Evolutionary conservation across 30 jellyfish, hydroid and myxozoan species (phyloP), one percentile per base, ranked within the genome.

Genomic region (Aurelia aurita): DNA sequence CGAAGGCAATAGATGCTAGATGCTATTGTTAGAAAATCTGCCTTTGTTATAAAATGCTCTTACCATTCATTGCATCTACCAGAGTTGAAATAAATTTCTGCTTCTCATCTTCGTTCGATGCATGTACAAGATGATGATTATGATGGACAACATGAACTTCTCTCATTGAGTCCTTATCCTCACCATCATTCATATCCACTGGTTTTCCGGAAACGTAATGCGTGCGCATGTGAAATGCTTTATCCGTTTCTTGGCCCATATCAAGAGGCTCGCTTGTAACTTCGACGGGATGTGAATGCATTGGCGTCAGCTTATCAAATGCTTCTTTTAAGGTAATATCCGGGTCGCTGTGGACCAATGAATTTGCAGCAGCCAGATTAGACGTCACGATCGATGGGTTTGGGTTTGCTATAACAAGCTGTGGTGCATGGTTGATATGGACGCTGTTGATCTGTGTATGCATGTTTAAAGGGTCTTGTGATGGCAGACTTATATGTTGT

Each of bases 91-190:
- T 93, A 45, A 92, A 85, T 55, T 92, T 87, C 60, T 86, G 89
- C 69, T 85, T 87, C 45, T 92, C 98, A 4, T 51, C 86, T 54
- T 86, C 98, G 47, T 82, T 79, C n/a, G 90, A 79, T 7, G 94
- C 90, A 28, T 83, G 90, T 20, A 92, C 91, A 20, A 92, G 83
- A 69, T 92, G 98, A 74, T 92, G 98, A 68, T 88, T 85, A 87
- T 92, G 98, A 69, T 82, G 96, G 34, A 86, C 90, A 39, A 92
- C 96, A 74, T 75, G 90, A 31, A 87, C 91, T 65, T 85, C 96
- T 22, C 64, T 61, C 83, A 71, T 21, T 23, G 83, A 80, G 57
- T 59, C 47, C 44, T 46, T 57, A 27, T 67, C 72, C 23, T 76
- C 95, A 8, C 51, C 51, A 20, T 74, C 86, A 34, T 46, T 32